These are phyloP conservation scores for Trichonephila inaurata DNA, from an alignment of 1,140 invertebrate genomes.

Conservation along the genomic window DNA sequence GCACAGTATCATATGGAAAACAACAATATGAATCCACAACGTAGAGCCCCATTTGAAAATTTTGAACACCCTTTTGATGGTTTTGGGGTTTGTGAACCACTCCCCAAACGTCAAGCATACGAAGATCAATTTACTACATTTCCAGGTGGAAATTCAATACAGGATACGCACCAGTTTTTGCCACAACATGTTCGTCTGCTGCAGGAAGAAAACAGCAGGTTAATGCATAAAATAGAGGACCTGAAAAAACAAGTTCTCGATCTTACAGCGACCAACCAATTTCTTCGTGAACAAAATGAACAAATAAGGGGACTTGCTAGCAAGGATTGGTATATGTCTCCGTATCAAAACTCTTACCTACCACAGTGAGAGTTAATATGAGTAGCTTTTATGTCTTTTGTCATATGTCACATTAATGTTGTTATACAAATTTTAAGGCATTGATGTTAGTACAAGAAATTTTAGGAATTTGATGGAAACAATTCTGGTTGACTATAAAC, in stretches of 20 bases:
- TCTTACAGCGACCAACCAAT: slow-evolving; percentile 89
- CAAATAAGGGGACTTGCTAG: slow-evolving; percentile 85
- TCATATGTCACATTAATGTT: slow-evolving; percentile 74
- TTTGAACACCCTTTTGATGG: slow-evolving; percentile 51
- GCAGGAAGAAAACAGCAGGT: slow-evolving; percentile 87
- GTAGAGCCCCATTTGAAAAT: slow-evolving; percentile 73
- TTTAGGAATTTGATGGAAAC: slow-evolving; percentile 40
- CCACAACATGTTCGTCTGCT: slow-evolving; percentile 79
- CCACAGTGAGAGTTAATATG: slow-evolving; percentile 21
- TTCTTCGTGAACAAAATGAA: slow-evolving; percentile 90
- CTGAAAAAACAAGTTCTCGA: slow-evolving; percentile 87
- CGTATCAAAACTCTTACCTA: slow-evolving; percentile 69
- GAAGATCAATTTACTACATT: slow-evolving; percentile 54
- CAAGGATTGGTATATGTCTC: slow-evolving; percentile 80
- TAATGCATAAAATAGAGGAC: slow-evolving; percentile 87
- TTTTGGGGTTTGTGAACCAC: slow-evolving; percentile 77
- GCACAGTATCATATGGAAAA: slow-evolving; percentile 78
- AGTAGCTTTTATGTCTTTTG: slow-evolving; percentile 64
- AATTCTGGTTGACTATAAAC: slow-evolving; percentile 47
- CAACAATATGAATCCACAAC: slow-evolving; percentile 40
- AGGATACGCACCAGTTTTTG: slow-evolving; percentile 35
- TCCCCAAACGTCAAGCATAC: slow-evolving; percentile 78
- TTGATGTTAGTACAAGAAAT: slow-evolving; percentile 75
- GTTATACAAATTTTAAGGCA: slow-evolving; percentile 74
- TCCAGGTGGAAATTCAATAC: slow-evolving; percentile 14